Base-by-base conservation (phyloP, 1,140 invertebrate genomes). In the Neuroterus valhalla region DNA sequence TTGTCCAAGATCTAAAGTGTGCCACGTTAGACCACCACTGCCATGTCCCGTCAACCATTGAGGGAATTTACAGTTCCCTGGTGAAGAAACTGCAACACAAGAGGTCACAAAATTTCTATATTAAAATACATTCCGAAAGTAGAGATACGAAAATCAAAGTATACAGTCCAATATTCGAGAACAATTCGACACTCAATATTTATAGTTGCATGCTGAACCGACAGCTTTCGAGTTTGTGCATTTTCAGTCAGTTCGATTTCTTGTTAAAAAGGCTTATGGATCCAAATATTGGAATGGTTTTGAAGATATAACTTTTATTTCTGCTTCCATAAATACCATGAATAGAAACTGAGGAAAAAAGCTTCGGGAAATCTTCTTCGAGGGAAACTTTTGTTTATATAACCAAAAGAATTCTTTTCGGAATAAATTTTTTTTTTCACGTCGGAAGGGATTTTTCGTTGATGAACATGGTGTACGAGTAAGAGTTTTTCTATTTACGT, bases 21-120 rank as follows among this genome's bases (percentile, higher is more conserved):
- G 93, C 95, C 95, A 96, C 46, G 94, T 95, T 48, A 90, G 79
- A 68, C 88, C 89, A 19, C 71, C 81, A 68, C 76, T 85, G 75
- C 93, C 92, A 75, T 95, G 93, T 15, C 92, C 91, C 62, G 93
- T 94, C 66, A 96, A 91, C 95, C 95, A 96, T 26, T 87, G 85
- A 0, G 95, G 95, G 87, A 95, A 96, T 81, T 93, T 93, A 84
- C 95, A 96, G 74, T 90, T 90, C 62, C 88, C 86, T 11, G 89
- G 88, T 5, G 90, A 90, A 66, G 90, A 88, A 50, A 90, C 91
- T 89, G 84, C 78, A 88, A 88, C 72, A 82, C 75, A 69, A 26
- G 5, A 38, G 10, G 31, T 5, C 0, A 3, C 31, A 10, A 38
- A 5, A 38, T 38, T 38, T 38, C 10, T 38, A 8, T 38, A 38